These are phyloP conservation scores for Willowsia nigromaculata DNA, from an alignment of 2,888 invertebrate genomes.

Conservation along the genomic window DNA sequence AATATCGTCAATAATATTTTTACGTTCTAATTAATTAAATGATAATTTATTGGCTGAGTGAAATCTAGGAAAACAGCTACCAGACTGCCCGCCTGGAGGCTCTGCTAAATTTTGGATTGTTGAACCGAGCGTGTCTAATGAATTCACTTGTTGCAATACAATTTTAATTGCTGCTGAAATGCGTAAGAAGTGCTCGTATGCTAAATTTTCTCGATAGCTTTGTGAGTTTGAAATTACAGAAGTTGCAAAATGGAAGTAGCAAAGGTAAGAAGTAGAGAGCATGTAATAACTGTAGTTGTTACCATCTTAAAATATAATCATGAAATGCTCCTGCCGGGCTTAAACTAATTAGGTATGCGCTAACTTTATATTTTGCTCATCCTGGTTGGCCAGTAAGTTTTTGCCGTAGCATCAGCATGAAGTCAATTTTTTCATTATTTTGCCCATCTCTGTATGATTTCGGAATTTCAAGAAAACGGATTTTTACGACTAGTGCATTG, in stretches of 20 bases:
- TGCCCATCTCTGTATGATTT: background rate
- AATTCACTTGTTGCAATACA: background rate
- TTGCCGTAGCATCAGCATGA: constrained; percentile 42
- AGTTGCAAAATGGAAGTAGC: background rate
- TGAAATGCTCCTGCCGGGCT: background rate
- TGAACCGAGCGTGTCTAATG: constrained; percentile 46
- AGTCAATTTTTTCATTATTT: constrained; percentile 22
- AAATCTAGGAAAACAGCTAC: constrained; percentile 18
- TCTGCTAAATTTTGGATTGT: background rate
- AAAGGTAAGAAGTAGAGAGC: background rate
- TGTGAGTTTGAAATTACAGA: background rate
- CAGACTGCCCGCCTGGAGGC: background rate
- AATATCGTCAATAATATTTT: background rate
- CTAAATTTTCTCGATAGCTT: too few relatives aligned
- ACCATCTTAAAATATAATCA: background rate
- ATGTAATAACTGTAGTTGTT: background rate
- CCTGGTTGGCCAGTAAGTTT: constrained; percentile 21
- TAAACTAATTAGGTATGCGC: background rate
- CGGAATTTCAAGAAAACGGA: constrained; percentile 24
- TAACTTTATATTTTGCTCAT: background rate
- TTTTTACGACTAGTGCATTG: constrained; percentile 58
- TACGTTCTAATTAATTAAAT: background rate
- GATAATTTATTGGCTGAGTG: constrained; percentile 33
- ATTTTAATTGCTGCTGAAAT: constrained; percentile 41
- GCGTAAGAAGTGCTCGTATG: background rate